Conservation (phyloP, 2,888 invertebrate genomes). For the Cryptus armator region DNA sequence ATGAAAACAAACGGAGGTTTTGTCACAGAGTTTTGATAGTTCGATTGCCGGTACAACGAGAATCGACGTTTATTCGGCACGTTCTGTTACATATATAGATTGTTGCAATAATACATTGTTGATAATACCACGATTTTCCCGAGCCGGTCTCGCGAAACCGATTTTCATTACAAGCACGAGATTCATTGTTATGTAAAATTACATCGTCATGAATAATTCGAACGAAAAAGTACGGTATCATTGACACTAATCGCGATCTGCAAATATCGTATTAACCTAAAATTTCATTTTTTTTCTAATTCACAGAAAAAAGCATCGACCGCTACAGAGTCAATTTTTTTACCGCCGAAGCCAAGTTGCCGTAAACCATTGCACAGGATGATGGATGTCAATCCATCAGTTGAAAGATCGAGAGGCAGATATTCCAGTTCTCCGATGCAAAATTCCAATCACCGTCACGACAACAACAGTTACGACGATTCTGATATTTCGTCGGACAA, state of each 20-base stretch:
- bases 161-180: not conserved
- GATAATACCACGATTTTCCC: not conserved
- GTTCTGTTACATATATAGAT: not conserved
- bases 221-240: not conserved
- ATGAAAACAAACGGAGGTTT: not conserved
- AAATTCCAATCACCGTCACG: not conserved
- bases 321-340: not conserved
- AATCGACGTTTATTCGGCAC: not conserved
- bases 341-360: slow-evolving; percentile 33
- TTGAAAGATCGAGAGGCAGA: not conserved
- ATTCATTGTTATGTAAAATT: not conserved
- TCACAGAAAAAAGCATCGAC: not conserved
- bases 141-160: slow-evolving; percentile 6
- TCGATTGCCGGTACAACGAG: not conserved
- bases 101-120: not conserved
- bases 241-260: not conserved
- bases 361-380: slow-evolving; percentile 53
- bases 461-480: not conserved
- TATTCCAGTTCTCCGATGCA: not conserved
- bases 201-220: not conserved
- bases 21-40: not conserved
- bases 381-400: not conserved
- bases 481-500: not conserved
- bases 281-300: not conserved
- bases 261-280: not conserved